phyloP scores from a whole-genome alignment of 2,113 vertebrate species.

The Xenopus laevis region DNA sequence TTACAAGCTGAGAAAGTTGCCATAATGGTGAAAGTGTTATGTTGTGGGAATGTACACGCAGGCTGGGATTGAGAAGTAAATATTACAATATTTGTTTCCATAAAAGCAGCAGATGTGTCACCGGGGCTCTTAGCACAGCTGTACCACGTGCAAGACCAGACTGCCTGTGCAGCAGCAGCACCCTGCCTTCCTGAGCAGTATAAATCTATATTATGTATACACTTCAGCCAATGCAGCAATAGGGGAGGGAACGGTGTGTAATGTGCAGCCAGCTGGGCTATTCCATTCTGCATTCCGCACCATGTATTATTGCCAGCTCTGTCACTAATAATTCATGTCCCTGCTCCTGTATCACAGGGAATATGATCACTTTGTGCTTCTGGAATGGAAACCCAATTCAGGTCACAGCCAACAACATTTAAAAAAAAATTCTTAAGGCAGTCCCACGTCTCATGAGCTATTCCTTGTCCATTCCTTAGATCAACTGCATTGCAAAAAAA shows the following conservation, averaged over 20 bases:
- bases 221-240: neutral
- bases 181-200: neutral
- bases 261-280: conserved; percentile 10
- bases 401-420: conserved; percentile 46
- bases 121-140: neutral
- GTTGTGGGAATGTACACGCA: conserved; percentile 1
- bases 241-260: neutral
- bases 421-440: neutral
- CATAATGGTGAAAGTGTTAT: neutral
- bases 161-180: neutral
- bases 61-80: neutral
- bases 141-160: neutral
- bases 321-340: conserved; percentile 56
- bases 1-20: neutral
- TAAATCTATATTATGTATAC: neutral
- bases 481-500: too few relatives aligned
- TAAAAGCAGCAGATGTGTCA: neutral
- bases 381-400: conserved; percentile 53
- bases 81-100: too few relatives aligned
- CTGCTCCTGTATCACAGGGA: conserved; percentile 59
- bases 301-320: conserved; percentile 51
- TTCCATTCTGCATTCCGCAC: conserved; percentile 52
- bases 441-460: neutral
- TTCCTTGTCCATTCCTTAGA: too few relatives aligned
- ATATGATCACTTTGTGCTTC: conserved; percentile 52